These are phyloP conservation scores for Drosophila bunnanda DNA, from an alignment of 2,888 invertebrate species.

Conservation along the genomic window DNA sequence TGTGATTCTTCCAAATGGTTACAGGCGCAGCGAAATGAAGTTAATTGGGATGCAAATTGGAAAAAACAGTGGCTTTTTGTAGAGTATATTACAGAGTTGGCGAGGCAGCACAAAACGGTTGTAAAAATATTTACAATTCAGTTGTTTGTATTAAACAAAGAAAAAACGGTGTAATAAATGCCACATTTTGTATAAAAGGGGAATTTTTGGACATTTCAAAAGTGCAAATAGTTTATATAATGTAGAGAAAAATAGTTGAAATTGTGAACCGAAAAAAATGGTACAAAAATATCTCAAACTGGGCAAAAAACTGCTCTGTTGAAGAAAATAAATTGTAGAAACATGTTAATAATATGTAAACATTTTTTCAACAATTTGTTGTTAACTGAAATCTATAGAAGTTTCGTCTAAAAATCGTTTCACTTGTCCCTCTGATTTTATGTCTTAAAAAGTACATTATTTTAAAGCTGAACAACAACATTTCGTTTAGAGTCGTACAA, in stretches of 20 bases:
- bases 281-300: neutral
- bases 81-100: neutral
- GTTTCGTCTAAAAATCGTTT: neutral
- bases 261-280: neutral
- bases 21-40: slow-evolving; percentile 8
- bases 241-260: neutral
- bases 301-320: neutral
- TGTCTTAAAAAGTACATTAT: neutral
- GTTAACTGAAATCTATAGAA: neutral
- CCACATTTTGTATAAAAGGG: neutral
- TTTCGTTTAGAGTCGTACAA: neutral
- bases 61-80: slow-evolving; percentile 2
- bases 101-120: neutral
- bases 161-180: neutral
- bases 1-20: slow-evolving; percentile 20
- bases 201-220: neutral
- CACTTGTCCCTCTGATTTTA: neutral
- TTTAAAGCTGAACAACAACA: neutral
- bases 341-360: neutral
- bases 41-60: slow-evolving; percentile 22
- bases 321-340: neutral
- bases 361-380: neutral
- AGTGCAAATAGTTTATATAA: neutral
- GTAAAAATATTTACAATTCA: neutral
- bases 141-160: neutral